Evolutionary conservation across 2,797 vertebrate species (phyloP).

Genomic region (Adrianichthys oophorus): DNA sequence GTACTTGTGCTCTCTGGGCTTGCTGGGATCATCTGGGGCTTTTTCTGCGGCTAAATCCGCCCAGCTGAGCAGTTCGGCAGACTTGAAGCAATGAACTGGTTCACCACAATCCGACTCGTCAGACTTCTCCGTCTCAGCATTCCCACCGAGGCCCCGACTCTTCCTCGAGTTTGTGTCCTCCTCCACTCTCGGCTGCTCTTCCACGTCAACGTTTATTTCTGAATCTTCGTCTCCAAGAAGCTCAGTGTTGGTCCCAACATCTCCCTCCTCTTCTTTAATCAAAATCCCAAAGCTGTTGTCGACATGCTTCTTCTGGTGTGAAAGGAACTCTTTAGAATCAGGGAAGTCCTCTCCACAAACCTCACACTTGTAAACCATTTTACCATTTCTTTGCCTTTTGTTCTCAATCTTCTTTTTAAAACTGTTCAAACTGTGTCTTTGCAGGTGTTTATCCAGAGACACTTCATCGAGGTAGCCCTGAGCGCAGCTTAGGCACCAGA

Average conservation of each 20-base stretch:
- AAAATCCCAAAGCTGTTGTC: background rate
- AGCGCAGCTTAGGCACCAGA: constrained; percentile 67
- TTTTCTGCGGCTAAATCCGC: background rate
- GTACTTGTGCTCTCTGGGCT: constrained; percentile 24
- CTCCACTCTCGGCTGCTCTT: background rate
- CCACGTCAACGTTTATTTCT: background rate
- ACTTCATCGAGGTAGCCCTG: constrained; percentile 55
- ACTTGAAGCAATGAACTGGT: constrained; percentile 7
- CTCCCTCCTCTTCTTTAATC: constrained; percentile 5
- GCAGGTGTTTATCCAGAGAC: constrained; percentile 53
- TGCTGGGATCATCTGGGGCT: background rate
- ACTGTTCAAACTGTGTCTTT: constrained; percentile 40
- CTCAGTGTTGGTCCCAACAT: constrained; percentile 1
- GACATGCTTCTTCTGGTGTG: constrained; percentile 34
- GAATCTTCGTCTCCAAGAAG: constrained; percentile 6
- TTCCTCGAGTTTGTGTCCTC: background rate
- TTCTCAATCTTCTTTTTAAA: constrained; percentile 25
- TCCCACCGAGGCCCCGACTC: background rate
- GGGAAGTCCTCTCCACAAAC: constrained; percentile 51
- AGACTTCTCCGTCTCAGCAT: background rate
- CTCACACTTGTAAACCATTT: constrained; percentile 23
- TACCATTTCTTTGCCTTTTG: constrained; percentile 32
- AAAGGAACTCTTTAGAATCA: constrained; percentile 21
- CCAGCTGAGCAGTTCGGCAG: background rate
- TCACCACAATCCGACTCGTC: constrained; percentile 46